Base-by-base conservation (phyloP, 1,140 invertebrate species). In the Euwallacea fornicatus region DNA sequence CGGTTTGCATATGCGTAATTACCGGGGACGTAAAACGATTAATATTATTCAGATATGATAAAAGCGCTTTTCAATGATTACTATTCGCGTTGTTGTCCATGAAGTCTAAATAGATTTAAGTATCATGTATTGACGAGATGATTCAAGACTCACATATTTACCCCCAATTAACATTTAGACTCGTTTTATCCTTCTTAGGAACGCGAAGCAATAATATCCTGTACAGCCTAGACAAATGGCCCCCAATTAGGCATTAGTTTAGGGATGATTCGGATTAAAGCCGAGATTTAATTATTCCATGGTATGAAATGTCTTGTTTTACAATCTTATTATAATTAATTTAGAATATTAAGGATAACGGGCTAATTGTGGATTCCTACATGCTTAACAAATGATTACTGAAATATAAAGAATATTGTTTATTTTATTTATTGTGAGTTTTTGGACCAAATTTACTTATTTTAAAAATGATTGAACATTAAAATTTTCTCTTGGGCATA, bases 1-100 rank as follows among this genome's bases (percentile, higher is more conserved):
- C 33, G 9, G 56, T 42, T 47, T 59, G 66, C 55, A 33, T 68
- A 46, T 56, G 53, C 41, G 66, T 68, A 68, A 59, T 60, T 68
- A 68, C 8, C 4, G 33, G 10, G 47, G 13, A 15, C 13, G 47
- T 11, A 42, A 15, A 56, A 16, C 54, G 16, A 56, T 56, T 56
- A 56, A 9, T n/a, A 50, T 50, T 10, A 50, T 10, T 50, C 13
- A 33, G 4, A 33, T 33, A 33, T 33, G 21, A 33, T 33, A 33
- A 33, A 33, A 33, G 21, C 21, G 21, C 21, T 33, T 33, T 33
- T 33, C 21, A 33, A 33, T 33, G 1, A 33, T 33, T 33, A 33
- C 21, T 2, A 4, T 4, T 33, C 21, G 21, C 21, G 4, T 33
- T 33, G 21, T 33, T 33, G 21, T 50, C 46, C 9, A 2, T 50